A percentile compares a stretch with the other conserved stretches of the same genome.
Evolutionary conservation across 2,113 vertebrate genomes (phyloP).

Genomic region (Rostratula benghalensis): DNA sequence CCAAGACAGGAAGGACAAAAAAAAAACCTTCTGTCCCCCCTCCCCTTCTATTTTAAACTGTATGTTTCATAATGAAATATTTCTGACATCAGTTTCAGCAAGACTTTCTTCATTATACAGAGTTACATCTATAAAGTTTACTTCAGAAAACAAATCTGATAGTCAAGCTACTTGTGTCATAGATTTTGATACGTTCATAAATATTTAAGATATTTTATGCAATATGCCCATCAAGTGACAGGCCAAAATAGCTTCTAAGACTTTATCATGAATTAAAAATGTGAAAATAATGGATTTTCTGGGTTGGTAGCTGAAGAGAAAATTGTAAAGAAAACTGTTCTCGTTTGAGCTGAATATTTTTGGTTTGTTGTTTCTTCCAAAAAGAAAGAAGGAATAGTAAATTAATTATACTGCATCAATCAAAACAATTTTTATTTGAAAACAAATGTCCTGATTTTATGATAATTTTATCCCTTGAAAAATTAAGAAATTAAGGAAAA

Average conservation of each 20-base stretch:
- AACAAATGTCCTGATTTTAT: neutral
- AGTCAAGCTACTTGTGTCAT: conserved; percentile 28
- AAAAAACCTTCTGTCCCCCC: neutral
- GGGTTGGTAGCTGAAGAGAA: conserved; percentile 27
- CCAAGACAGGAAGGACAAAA: conserved; percentile 3
- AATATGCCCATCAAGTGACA: conserved; percentile 54
- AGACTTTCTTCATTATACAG: conserved; percentile 9
- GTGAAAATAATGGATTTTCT: conserved; percentile 62
- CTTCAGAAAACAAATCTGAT: conserved; percentile 44
- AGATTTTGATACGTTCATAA: conserved; percentile 50
- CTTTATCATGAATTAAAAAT: conserved; percentile 66
- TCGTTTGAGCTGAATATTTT: neutral
- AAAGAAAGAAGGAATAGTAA: neutral
- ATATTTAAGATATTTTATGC: conserved; percentile 62
- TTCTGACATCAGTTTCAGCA: neutral
- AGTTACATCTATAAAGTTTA: conserved; percentile 32
- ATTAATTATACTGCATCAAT: neutral
- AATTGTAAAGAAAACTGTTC: conserved; percentile 19
- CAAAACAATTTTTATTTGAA: neutral
- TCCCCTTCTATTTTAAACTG: neutral
- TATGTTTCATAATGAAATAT: neutral
- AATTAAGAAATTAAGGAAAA: neutral
- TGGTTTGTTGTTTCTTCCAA: neutral
- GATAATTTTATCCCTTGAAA: neutral
- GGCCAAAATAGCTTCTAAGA: conserved; percentile 50